Percentiles rank a stretch among this genome's conserved stretches.
These are phyloP conservation scores for Lota lota DNA, from an alignment of 2,113 vertebrate genomes.

Conservation along the genomic window DNA sequence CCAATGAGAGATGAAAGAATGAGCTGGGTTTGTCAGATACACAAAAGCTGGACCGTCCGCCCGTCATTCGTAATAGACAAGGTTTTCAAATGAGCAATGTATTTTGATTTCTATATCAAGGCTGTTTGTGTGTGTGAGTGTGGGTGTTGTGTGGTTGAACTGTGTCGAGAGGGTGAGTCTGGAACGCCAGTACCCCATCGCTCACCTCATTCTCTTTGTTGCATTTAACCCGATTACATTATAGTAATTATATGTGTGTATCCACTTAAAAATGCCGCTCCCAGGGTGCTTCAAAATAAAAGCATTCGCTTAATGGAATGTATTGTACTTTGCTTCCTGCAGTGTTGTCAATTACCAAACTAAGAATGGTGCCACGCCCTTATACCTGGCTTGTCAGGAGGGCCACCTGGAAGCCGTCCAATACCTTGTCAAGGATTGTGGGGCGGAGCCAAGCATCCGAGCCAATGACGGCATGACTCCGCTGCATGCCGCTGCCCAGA, in stretches of 20 bases:
- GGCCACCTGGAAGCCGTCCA: constrained; percentile 95
- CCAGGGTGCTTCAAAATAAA: too few species aligned
- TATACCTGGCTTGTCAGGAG: constrained; percentile 98
- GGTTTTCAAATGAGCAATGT: too few species aligned
- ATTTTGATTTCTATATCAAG: background rate
- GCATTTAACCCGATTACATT: too few species aligned
- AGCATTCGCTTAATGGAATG: background rate
- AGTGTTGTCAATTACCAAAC: constrained; percentile 92
- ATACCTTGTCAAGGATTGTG: constrained; percentile 91
- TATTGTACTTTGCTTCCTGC: constrained; percentile 27
- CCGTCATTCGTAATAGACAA: constrained; percentile 6
- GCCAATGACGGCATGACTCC: constrained; percentile 95
- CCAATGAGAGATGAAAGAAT: background rate
- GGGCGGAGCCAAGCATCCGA: constrained; percentile 81
- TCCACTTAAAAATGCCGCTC: too few species aligned
- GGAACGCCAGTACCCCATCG: too few species aligned
- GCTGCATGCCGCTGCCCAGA: constrained; percentile 93
- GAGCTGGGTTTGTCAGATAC: too few species aligned
- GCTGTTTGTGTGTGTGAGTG: constrained; percentile 2
- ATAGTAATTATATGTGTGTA: too few species aligned
- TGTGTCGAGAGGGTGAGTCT: too few species aligned
- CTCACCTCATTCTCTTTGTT: too few species aligned
- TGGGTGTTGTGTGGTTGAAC: too few species aligned
- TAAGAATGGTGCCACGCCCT: constrained; percentile 96
- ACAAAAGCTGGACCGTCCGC: background rate